phyloP scores from a whole-genome alignment of 2,113 vertebrate genomes.

The Bostrychus sinensis region DNA sequence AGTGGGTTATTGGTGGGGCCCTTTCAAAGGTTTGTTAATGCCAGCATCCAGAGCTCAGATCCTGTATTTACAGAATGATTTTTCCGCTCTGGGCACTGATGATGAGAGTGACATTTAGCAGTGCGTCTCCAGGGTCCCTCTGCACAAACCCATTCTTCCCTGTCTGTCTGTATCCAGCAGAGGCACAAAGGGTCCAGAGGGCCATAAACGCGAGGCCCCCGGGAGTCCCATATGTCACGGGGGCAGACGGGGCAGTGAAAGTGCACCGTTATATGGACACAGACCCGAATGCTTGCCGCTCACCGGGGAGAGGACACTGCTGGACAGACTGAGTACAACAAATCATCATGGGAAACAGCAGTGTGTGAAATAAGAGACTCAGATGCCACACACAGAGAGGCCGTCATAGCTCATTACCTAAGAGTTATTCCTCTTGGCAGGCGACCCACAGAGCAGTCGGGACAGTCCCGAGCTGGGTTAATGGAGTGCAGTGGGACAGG shows the following conservation, averaged over 20 bases:
- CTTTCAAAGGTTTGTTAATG: no score
- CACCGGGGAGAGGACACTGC: slow-evolving; percentile 62
- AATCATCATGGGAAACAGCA: slow-evolving; percentile 42
- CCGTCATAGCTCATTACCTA: no score
- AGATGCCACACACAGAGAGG: slow-evolving; percentile 22
- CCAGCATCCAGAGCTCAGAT: no score
- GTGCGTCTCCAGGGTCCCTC: slow-evolving; percentile 37
- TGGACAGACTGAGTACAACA: slow-evolving; percentile 41
- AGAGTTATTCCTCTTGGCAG: no score
- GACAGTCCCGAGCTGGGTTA: slow-evolving; percentile 2
- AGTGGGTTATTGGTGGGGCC: no score
- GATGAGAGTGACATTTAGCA: slow-evolving; percentile 68
- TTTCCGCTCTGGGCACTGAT: slow-evolving; percentile 34
- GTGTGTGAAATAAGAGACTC: slow-evolving; percentile 41
- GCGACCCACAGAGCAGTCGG: no score
- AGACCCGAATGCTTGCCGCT: slow-evolving; percentile 54
- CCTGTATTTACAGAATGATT: slow-evolving; percentile 26
- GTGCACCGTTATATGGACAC: slow-evolving; percentile 62
- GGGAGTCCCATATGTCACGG: slow-evolving; percentile 56
- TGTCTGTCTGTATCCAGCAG: slow-evolving; percentile 47
- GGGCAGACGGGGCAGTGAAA: slow-evolving; percentile 43
- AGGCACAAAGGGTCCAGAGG: slow-evolving; percentile 60
- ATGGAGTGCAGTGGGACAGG: neutral
- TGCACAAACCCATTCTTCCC: slow-evolving; percentile 60
- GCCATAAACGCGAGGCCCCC: slow-evolving; percentile 56